Percentiles rank a stretch among this genome's conserved stretches.
phyloP scores from a whole-genome alignment of 2,113 vertebrate genomes.

The Caracal caracal region DNA sequence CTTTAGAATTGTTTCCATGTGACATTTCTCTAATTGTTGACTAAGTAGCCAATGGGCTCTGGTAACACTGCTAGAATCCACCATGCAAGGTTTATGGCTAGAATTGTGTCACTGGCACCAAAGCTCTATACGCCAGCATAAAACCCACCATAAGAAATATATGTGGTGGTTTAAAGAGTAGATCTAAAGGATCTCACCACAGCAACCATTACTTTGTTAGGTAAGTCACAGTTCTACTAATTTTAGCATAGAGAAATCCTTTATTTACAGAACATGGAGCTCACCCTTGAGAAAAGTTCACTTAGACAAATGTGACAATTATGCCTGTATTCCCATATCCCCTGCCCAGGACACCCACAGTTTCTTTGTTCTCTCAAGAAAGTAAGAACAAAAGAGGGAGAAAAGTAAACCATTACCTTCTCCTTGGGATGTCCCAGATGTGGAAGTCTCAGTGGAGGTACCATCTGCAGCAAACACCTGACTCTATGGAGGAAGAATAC shows the following conservation, averaged over 20 bases:
- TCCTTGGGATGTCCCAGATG: conserved; percentile 93
- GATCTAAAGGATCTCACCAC: not conserved
- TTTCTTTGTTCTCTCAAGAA: conserved; percentile 42
- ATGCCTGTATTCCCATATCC: not conserved
- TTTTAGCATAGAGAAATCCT: not conserved
- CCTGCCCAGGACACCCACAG: not conserved
- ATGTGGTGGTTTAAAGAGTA: conserved; percentile 6
- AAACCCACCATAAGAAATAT: not conserved
- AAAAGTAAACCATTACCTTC: conserved; percentile 87
- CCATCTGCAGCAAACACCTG: conserved; percentile 95
- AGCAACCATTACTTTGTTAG: conserved; percentile 21
- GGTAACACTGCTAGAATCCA: not conserved
- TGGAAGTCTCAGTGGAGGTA: conserved; percentile 89
- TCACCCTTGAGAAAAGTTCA: not conserved
- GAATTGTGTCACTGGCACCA: not conserved
- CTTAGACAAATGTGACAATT: not conserved
- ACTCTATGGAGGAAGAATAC: conserved; percentile 83
- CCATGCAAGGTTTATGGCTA: not conserved
- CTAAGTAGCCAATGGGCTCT: not conserved
- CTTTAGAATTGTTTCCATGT: not conserved
- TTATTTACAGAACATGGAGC: not conserved
- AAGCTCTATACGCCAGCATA: conserved; percentile 1
- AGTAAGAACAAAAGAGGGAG: conserved; percentile 10
- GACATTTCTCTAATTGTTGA: conserved; percentile 6
- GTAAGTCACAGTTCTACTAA: conserved; percentile 31